Conservation (phyloP, 2,797 vertebrate genomes). For the Phoebastria nigripes region DNA sequence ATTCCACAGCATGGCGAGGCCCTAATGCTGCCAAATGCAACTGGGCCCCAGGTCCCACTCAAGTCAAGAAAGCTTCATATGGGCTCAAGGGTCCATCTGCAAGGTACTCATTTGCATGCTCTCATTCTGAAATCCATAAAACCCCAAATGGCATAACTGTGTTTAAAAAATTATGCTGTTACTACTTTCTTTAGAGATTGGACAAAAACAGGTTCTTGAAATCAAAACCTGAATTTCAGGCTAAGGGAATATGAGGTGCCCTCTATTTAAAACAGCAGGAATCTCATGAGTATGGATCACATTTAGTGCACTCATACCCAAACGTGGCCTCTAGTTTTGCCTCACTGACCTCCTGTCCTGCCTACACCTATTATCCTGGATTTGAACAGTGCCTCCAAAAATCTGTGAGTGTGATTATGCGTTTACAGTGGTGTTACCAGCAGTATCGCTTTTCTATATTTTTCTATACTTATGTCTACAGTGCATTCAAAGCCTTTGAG, state of each 20-base stretch:
- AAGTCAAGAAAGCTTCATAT: background rate
- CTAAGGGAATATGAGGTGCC: background rate
- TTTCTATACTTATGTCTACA: background rate
- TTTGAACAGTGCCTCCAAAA: background rate
- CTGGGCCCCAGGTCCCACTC: constrained; percentile 4
- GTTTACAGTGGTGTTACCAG: background rate
- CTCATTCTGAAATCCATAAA: background rate
- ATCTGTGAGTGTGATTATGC: background rate
- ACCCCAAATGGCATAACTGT: background rate
- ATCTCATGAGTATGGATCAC: background rate
- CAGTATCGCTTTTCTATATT: background rate
- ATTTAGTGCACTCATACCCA: background rate
- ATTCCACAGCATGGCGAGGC: constrained; percentile 18
- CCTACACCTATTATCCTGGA: background rate
- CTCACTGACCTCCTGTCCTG: background rate
- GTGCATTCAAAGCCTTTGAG: background rate
- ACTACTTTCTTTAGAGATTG: background rate
- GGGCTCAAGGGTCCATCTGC: constrained; percentile 32
- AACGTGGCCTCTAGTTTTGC: background rate
- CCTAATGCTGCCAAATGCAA: constrained; percentile 3
- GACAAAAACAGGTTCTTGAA: background rate
- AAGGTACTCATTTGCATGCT: background rate
- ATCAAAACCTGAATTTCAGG: background rate
- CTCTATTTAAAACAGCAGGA: background rate
- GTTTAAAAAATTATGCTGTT: background rate